Evolutionary conservation across 2,888 invertebrate genomes (phyloP), one percentile per base, ranked within the genome.

Genomic region (Calameuta filiformis): DNA sequence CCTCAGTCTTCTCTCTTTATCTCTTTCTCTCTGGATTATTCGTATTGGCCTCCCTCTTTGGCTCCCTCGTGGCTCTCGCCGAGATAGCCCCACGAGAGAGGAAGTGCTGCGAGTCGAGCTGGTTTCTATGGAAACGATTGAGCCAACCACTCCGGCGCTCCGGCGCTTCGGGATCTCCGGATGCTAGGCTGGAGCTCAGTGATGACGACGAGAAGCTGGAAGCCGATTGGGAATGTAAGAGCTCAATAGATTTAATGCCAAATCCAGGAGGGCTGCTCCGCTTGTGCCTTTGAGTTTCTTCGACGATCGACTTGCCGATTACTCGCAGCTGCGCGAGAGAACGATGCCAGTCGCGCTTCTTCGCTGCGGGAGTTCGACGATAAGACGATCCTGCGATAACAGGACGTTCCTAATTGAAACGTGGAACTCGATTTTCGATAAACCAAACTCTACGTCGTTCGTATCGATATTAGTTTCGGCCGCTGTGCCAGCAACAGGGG

Each of bases 121-220:
- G 83, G 87, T 87, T 84, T 83, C 87, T 87, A 87, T 88, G 85
- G 87, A 82, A 81, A 87, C 86, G 80, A 80, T 81, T 82, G 84
- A 84, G 83, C 83, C 87, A 79, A 79, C 82, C 80, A 81, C 31
- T 69, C 69, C n/a, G 77, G 76, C 79, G n/a, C 81, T 78, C 69
- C n/a, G 77, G 76, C 79, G n/a, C 81, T 78, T 80, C 83, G 77
- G 83, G 83, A 82, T 76, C 84, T 76, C 84, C 33, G 69, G 11
- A 69, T 33, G 15, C 69, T 0, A 33, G 31, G 31, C 69, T 33
- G 12, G 12, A 31, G 31, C 69, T 30, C 69, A 69, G 12, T 33
- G 31, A 69, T 30, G 33, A 30, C 69, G 30, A 69, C 69, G 69
- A 69, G 15, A 40, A 15, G 15, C 40, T 40, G 40, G 40, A 40